Evolutionary conservation across 2,797 vertebrate species (phyloP).

Genomic region (Australoheros facetus): DNA sequence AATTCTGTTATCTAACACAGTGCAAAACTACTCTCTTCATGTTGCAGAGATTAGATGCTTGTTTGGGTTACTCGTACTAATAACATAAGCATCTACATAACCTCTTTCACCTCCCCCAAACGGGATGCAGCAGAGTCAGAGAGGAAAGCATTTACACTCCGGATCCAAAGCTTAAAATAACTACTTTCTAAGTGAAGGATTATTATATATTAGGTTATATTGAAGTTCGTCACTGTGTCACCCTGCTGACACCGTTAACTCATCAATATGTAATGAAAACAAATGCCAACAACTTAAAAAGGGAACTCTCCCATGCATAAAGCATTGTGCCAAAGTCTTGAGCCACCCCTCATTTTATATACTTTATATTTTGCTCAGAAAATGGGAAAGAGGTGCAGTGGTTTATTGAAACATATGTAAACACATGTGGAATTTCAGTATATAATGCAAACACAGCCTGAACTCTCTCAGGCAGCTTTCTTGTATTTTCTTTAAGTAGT

Average conservation of each 20-base stretch:
- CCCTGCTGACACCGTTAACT: not conserved
- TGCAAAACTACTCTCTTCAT: not conserved
- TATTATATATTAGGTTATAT: not conserved
- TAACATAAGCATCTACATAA: not conserved
- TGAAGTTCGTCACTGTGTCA: not conserved
- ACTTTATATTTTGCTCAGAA: not conserved
- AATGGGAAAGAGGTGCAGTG: not conserved
- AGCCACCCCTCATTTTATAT: not conserved
- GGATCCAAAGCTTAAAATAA: not conserved
- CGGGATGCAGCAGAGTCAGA: not conserved
- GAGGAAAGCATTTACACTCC: conserved; percentile 7
- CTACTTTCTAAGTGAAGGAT: not conserved
- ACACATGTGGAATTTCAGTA: not conserved
- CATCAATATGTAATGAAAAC: not conserved
- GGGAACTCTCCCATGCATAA: not conserved
- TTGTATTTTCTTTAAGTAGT: not conserved
- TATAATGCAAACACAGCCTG: not conserved
- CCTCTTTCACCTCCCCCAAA: not conserved
- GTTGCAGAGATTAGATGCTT: not conserved
- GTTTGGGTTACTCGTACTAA: not conserved
- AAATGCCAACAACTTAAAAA: not conserved
- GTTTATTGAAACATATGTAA: not conserved
- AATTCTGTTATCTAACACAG: conserved; percentile 23
- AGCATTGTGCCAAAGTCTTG: not conserved
- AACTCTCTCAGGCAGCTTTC: no score